These are phyloP conservation scores for Epistrophe eligans DNA, from an alignment of 2,888 invertebrate genomes.

Conservation along the genomic window DNA sequence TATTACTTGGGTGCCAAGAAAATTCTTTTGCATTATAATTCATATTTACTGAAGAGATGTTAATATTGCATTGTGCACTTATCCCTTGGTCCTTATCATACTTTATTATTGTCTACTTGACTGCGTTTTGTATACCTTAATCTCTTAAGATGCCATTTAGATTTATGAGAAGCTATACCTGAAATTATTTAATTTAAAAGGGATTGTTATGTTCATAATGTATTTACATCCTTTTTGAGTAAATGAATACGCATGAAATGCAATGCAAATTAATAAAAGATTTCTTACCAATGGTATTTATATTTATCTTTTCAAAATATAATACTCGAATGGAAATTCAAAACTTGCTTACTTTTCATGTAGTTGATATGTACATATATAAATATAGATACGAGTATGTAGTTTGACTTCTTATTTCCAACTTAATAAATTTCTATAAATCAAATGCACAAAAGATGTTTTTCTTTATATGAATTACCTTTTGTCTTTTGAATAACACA, in stretches of 20 bases:
- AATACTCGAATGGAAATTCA: neutral
- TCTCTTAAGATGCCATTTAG: neutral
- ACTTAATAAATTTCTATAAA: neutral
- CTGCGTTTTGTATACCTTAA: neutral
- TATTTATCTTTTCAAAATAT: neutral
- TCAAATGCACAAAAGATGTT: neutral
- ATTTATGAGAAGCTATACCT: neutral
- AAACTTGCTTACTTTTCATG: neutral
- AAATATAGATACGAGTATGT: neutral
- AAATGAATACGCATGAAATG: neutral
- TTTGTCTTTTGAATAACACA: neutral
- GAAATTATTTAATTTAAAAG: neutral
- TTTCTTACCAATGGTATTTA: neutral
- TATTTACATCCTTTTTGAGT: neutral
- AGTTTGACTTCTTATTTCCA: neutral
- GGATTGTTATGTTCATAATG: neutral
- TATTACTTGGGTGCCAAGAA: neutral
- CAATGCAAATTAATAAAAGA: neutral
- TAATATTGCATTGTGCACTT: slow-evolving; percentile 3
- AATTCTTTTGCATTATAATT: neutral
- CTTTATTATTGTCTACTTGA: slow-evolving; percentile 1
- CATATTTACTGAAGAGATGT: neutral
- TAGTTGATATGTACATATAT: too few species aligned
- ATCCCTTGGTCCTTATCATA: neutral
- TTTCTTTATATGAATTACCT: neutral